Base-by-base conservation (phyloP, 2,113 vertebrate species). In the Haemorhous mexicanus region DNA sequence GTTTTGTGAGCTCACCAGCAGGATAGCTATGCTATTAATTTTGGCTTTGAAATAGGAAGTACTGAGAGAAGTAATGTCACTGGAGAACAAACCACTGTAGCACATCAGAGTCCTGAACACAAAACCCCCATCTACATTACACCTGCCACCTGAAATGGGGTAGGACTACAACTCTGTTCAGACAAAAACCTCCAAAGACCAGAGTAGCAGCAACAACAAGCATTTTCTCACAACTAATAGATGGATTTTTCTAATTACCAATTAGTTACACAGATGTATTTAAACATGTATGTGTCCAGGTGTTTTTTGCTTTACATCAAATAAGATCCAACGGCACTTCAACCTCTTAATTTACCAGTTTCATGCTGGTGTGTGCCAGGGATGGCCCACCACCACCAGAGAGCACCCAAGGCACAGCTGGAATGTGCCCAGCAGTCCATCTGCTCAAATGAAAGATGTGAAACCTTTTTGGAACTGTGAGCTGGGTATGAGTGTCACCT, bases 241-340 rank as follows among this genome's bases (percentile, higher is more conserved):
- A 59, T 13, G 2, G 7, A n/a, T 53, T 55, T 61, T 53, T 53
- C n/a, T 87, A 82, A 44, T 43, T 52, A 39, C 13, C 13, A 39
- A 8, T 37, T 55, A 84, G 14, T 35, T 79, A 68, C 9, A 64
- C 7, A 73, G 37, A 35, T 83, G 19, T 46, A 47, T 3, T 27
- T 28, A 81, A 39, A 35, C 9, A 32, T 5, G 0, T 1, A 21
- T 1, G 10, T 1, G 1, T 30, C 44, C 22, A 44, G 1, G 7
- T 49, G 4, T 9, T n/a, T 73, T 85, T 63, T 69, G 14, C 58
- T 76, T 73, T 13, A 9, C 5, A 22, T 23, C 28, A 78, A 43
- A 1, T 33, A 81, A 66, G 14, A 62, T 24, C 19, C 59, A 80
- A 50, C 27, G 59, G 47, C 67, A 70, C 43, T 52, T 37, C 0